These are phyloP conservation scores for Melanotus villosus DNA, from an alignment of 2,888 invertebrate genomes.

Conservation along the genomic window DNA sequence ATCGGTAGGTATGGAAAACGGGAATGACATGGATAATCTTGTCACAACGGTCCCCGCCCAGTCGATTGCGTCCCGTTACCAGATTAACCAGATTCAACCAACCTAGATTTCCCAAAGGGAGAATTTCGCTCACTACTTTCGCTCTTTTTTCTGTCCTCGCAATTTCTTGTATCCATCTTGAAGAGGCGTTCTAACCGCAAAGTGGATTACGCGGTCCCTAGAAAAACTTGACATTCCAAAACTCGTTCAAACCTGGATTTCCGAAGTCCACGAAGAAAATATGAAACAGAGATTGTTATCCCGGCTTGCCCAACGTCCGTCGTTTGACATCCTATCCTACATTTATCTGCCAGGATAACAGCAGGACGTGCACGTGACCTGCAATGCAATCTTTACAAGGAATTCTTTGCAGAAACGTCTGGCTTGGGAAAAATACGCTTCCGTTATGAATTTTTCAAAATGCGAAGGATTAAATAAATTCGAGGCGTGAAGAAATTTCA, in stretches of 20 bases:
- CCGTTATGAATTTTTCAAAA: slow-evolving; percentile 23
- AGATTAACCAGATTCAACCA: slow-evolving; percentile 54
- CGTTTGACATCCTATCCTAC: slow-evolving; percentile 61
- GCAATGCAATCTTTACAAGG: slow-evolving; percentile 43
- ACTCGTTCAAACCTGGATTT: slow-evolving; percentile 51
- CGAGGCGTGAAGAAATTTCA: neutral
- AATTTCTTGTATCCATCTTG: slow-evolving; percentile 55
- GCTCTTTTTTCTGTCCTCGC: slow-evolving; percentile 51
- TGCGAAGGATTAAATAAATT: neutral
- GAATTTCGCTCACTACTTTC: slow-evolving; percentile 53
- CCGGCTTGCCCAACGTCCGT: slow-evolving; percentile 58
- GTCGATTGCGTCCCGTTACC: slow-evolving; percentile 35
- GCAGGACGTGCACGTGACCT: slow-evolving; percentile 60
- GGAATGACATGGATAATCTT: slow-evolving; percentile 29
- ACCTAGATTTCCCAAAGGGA: slow-evolving; percentile 58
- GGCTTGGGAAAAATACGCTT: slow-evolving; percentile 17
- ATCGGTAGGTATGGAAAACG: neutral
- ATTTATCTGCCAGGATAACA: slow-evolving; percentile 62
- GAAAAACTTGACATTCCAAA: slow-evolving; percentile 54
- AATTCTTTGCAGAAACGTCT: slow-evolving; percentile 20
- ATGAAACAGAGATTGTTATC: slow-evolving; percentile 62
- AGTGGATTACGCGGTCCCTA: slow-evolving; percentile 48
- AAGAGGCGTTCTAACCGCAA: slow-evolving; percentile 50
- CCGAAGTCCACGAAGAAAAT: slow-evolving; percentile 55
- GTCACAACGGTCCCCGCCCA: slow-evolving; percentile 30